Conservation (phyloP, 2,113 vertebrate genomes). For the Pyrgilauda ruficollis region DNA sequence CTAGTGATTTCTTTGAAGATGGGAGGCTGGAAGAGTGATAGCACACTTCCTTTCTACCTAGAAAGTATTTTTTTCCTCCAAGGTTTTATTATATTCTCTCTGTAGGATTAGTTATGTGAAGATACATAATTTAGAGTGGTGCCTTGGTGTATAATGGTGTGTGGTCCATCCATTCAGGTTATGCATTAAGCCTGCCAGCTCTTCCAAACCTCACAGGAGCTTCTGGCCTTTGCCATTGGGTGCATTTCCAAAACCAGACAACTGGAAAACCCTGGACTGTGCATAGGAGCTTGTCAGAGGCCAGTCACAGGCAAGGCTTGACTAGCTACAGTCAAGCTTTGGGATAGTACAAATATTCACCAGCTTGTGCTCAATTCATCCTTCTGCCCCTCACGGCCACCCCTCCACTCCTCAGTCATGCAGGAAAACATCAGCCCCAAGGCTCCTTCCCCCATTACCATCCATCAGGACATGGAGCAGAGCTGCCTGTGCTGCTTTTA, state of each 20-base stretch:
- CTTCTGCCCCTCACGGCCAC: rapidly evolving
- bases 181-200: not conserved
- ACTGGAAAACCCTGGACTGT: not conserved
- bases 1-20: not conserved
- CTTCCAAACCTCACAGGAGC: not conserved
- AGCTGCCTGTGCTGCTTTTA: not conserved
- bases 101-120: not conserved
- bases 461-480: no score
- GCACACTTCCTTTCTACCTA: not conserved
- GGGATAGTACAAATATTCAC: not conserved
- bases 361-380: not conserved
- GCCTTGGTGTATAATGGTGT: not conserved
- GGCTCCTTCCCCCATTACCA: not conserved
- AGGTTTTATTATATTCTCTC: not conserved
- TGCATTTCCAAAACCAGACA: not conserved
- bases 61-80: not conserved
- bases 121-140: not conserved
- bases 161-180: not conserved
- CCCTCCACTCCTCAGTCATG: not conserved
- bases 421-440: not conserved
- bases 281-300: not conserved
- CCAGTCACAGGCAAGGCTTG: not conserved
- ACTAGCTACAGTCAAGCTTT: not conserved
- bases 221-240: not conserved
- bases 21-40: not conserved